Evolutionary conservation across 2,113 vertebrate species (phyloP), one percentile per base, ranked within the genome.

Genomic region (Ammodytes marinus): DNA sequence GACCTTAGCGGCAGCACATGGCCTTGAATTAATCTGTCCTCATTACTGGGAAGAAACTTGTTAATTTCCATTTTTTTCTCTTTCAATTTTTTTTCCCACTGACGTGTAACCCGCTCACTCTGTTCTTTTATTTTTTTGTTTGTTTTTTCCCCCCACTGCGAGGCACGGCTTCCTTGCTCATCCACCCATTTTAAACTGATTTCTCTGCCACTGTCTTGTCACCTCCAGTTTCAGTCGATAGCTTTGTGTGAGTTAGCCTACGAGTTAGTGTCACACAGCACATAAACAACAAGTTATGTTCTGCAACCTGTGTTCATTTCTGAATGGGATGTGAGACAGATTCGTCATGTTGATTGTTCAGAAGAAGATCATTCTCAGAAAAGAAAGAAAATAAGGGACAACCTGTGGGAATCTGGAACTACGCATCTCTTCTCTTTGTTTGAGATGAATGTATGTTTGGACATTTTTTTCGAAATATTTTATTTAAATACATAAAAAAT

Each of bases 1-100:
- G 49, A 66, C 75, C 73, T 67, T 12, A 70, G 54, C 14, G 11
- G 70, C 71, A 39, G 57, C 81, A 75, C 42, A 2, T 81, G 84
- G 68, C 73, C 86, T 80, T 80, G 69, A 85, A 85, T 84, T 82
- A 78, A 84, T 89, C 74, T 53, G 79, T 76, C 78, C 79, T 88
- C 74, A 80, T 90, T 89, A 86, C 71, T 79, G 80, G 19, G 52
- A 46, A 76, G 77, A 84, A 77, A 77, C 54, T 17, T 81, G 75
- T 83, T 72, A 54, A 84, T 84, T 87, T 67, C 54, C 70, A 74
- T 86, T 74, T 79, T 27, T 84, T 85, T 83, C 79, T 79, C 58
- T 69, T 88, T 82, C 68, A 61, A 46, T 83, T 69, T 50, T 7
- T 59, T 64, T 82, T 14, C 39, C 47, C 70, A 67, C 63, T 27